A percentile compares a stretch with the other conserved stretches of the same genome.
These are phyloP conservation scores for Scomberomorus guttatus DNA, from an alignment of 2,797 vertebrate genomes.

Conservation along the genomic window DNA sequence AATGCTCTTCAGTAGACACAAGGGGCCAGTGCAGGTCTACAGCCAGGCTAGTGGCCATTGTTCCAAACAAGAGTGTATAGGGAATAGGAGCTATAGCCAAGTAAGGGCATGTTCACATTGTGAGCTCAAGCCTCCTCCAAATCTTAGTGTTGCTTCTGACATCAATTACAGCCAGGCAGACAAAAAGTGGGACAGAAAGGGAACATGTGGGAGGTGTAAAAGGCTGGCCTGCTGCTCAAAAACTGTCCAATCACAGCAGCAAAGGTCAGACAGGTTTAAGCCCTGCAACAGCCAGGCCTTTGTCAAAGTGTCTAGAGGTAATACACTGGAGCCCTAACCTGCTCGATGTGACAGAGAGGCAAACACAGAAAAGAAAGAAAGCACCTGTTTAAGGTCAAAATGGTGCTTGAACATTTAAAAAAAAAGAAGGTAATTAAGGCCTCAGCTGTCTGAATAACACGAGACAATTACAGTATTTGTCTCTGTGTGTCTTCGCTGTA, in stretches of 20 bases:
- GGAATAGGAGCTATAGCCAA: conserved; percentile 56
- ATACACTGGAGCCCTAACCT: not conserved
- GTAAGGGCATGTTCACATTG: conserved; percentile 73
- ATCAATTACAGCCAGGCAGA: conserved; percentile 33
- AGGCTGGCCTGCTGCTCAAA: not conserved
- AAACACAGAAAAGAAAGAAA: not conserved
- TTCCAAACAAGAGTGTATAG: not conserved
- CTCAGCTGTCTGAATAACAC: conserved; percentile 7
- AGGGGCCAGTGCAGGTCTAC: conserved; percentile 73
- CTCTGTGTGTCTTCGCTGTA: not conserved
- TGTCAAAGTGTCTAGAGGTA: not conserved
- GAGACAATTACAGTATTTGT: conserved; percentile 12
- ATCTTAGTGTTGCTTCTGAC: conserved; percentile 27
- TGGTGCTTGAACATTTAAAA: not conserved
- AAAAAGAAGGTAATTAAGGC: conserved; percentile 4
- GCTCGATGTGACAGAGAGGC: not conserved
- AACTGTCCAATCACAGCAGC: conserved; percentile 19
- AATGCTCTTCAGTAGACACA: conserved; percentile 68
- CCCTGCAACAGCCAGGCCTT: not conserved
- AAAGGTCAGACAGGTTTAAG: conserved; percentile 26
- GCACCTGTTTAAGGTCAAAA: not conserved
- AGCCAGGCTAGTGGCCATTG: not conserved
- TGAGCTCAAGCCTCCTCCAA: conserved; percentile 32
- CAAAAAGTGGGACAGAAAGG: conserved; percentile 19
- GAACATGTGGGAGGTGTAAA: conserved; percentile 20